A percentile compares a stretch with the other conserved stretches of the same genome.
Conservation (phyloP, 2,113 vertebrate genomes). For the Hydrochoerus hydrochaeris region DNA sequence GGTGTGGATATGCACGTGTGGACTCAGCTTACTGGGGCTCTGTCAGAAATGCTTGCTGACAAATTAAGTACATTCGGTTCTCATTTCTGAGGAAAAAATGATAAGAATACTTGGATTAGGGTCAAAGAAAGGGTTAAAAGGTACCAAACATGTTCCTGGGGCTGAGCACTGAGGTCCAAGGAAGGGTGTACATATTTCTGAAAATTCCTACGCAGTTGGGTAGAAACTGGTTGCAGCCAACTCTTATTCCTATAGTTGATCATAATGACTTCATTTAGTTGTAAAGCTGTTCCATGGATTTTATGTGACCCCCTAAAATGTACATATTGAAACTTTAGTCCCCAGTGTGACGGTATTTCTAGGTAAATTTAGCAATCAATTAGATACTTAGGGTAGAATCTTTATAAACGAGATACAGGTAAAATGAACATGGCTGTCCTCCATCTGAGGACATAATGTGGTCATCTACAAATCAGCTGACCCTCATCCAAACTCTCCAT, state of each 20-base stretch:
- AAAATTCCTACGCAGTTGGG: not conserved
- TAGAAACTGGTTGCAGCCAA: no score
- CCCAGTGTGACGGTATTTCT: not conserved
- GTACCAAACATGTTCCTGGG: not conserved
- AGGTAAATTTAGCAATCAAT: not conserved
- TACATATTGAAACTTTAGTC: not conserved
- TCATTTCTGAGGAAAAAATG: not conserved
- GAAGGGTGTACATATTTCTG: not conserved
- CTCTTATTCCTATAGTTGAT: not conserved
- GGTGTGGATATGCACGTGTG: not conserved
- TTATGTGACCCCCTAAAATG: not conserved
- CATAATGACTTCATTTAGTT: not conserved
- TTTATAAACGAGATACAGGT: not conserved
- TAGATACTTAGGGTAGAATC: not conserved
- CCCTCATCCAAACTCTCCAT: not conserved
- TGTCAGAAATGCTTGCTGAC: not conserved
- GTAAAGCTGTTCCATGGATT: not conserved
- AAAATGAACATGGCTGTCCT: not conserved
- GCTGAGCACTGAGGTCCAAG: not conserved
- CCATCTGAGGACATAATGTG: not conserved
- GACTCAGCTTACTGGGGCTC: not conserved
- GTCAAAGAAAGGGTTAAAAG: not conserved
- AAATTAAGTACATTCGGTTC: not conserved
- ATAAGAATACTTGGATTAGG: not conserved
- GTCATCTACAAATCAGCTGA: not conserved